Conservation (phyloP, 2,113 vertebrate genomes). For the Rhynchopsitta pachyrhyncha region DNA sequence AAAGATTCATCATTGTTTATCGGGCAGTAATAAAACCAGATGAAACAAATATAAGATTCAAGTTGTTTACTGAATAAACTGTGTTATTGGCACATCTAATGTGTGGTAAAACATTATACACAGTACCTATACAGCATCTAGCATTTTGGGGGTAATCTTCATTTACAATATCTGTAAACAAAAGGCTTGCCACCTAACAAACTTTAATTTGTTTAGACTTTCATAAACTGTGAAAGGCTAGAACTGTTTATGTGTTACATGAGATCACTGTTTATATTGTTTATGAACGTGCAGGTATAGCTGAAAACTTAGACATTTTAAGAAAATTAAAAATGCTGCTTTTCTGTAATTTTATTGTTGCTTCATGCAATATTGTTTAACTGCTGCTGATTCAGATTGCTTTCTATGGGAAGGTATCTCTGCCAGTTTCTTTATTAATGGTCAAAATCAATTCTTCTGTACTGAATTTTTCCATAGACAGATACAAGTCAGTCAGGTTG, state of each 20-base stretch:
- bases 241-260: conserved; percentile 73
- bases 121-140: conserved; percentile 82
- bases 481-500: conserved; percentile 77
- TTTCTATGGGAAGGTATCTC: conserved; percentile 80
- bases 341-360: conserved; percentile 78
- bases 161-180: conserved; percentile 82
- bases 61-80: conserved; percentile 78
- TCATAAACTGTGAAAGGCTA: conserved; percentile 77
- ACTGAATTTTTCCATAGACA: conserved; percentile 75
- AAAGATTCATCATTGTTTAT: conserved; percentile 69
- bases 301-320: conserved; percentile 76
- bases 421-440: conserved; percentile 80
- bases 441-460: conserved; percentile 76
- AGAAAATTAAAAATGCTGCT: conserved; percentile 84
- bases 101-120: conserved; percentile 82
- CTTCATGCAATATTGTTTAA: conserved; percentile 90
- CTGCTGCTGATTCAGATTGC: conserved; percentile 81
- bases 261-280: conserved; percentile 77
- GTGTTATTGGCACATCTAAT: conserved; percentile 88
- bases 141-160: conserved; percentile 79
- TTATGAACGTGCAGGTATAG: conserved; percentile 84
- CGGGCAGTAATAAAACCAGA: conserved; percentile 76
- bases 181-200: conserved; percentile 81
- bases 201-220: conserved; percentile 75
- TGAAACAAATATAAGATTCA: conserved; percentile 78